phyloP scores from a whole-genome alignment of 1,140 invertebrate species.

The Neocloeon triangulifer region DNA sequence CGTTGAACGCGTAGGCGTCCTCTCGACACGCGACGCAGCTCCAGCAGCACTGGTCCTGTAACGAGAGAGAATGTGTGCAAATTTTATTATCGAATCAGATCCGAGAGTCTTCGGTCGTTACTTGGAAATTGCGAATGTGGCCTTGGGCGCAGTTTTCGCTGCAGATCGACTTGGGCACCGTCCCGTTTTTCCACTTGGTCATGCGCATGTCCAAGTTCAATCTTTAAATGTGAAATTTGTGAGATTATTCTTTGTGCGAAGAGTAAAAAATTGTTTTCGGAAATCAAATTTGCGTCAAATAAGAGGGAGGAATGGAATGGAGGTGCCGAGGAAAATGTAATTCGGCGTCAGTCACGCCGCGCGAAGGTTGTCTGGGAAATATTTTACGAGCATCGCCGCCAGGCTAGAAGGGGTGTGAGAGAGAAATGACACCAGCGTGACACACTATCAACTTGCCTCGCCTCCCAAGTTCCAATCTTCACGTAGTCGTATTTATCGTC shows the following conservation, averaged over 20 bases:
- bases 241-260: no score
- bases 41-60: conserved; percentile 47
- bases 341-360: background rate
- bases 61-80: conserved; percentile 6
- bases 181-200: conserved; percentile 18
- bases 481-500: conserved; percentile 30
- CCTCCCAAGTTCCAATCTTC: conserved; percentile 34
- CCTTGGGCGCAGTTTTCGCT: conserved; percentile 35
- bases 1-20: conserved; percentile 39
- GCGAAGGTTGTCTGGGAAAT: background rate
- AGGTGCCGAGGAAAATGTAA: no score
- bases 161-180: conserved; percentile 33
- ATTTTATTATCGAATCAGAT: background rate
- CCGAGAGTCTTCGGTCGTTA: conserved; percentile 12
- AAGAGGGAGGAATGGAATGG: no score
- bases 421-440: background rate
- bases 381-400: no score
- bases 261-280: no score
- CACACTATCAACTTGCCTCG: conserved; percentile 19
- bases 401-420: no score
- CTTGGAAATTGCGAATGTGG: conserved; percentile 30
- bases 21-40: conserved; percentile 46
- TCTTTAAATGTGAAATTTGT: conserved; percentile 12
- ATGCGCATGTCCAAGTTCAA: conserved; percentile 19
- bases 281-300: no score